Evolutionary conservation across 2,113 vertebrate genomes (phyloP).

Genomic region (Telmatochromis bifrenatus): DNA sequence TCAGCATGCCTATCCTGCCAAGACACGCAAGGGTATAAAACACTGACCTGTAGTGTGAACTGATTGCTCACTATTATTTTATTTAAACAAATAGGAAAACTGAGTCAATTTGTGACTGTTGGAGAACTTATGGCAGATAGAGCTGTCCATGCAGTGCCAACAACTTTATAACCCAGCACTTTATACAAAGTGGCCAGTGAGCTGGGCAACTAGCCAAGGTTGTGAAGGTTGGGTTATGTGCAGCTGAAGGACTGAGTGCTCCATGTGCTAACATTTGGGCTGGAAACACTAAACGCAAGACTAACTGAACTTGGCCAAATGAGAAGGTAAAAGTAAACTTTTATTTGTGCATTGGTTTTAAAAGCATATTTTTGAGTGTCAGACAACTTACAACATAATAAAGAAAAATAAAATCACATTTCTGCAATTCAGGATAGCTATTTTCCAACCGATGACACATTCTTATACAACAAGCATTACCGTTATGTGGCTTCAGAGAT

Average conservation of each 20-base stretch:
- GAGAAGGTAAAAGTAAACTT: neutral
- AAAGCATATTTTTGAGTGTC: neutral
- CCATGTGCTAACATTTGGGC: neutral
- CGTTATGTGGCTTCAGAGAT: neutral
- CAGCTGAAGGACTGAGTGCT: neutral
- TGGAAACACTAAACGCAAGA: rapidly evolving
- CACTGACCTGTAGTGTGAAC: neutral
- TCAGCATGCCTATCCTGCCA: neutral
- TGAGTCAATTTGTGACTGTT: neutral
- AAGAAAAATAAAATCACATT: neutral
- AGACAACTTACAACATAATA: neutral
- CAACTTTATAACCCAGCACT: neutral
- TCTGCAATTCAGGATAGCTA: neutral
- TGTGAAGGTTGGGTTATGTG: neutral
- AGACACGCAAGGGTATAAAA: neutral
- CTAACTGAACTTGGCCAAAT: neutral
- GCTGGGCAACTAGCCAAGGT: neutral
- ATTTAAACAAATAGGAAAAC: neutral
- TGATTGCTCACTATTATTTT: neutral
- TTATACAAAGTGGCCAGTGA: neutral
- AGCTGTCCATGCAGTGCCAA: neutral
- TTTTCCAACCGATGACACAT: neutral
- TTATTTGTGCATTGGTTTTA: neutral
- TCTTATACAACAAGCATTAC: neutral
- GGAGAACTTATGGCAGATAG: neutral